Percentiles rank a stretch among this genome's conserved stretches.
These are phyloP conservation scores for Crossaster papposus DNA, from an alignment of 53 echinoderm and acorn worm species.

Conservation along the genomic window DNA sequence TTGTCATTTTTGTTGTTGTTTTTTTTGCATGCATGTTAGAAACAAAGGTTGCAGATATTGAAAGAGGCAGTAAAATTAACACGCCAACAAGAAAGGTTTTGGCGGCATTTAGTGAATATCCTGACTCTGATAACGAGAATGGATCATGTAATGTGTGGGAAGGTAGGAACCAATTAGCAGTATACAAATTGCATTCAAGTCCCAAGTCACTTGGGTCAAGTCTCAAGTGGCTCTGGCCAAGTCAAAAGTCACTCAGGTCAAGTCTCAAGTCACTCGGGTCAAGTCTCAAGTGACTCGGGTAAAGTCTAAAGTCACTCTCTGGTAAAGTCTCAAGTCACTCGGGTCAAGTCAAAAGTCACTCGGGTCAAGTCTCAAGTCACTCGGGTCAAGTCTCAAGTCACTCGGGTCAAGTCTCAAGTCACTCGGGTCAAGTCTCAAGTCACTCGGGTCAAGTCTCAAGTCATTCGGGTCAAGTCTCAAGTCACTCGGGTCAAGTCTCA, in stretches of 20 bases:
- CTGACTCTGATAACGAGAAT: not conserved
- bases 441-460: not conserved
- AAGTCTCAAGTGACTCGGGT: no score
- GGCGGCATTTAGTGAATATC: not conserved
- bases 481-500: no score
- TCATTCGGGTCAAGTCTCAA: not conserved
- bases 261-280: not conserved
- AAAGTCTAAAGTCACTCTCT: no score
- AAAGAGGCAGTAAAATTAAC: not conserved
- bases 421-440: no score
- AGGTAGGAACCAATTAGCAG: not conserved
- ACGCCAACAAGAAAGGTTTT: not conserved
- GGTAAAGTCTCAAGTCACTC: no score
- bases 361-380: not conserved
- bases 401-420: not conserved
- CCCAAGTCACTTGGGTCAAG: no score
- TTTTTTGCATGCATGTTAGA: constrained; percentile 8
- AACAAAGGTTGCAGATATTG: not conserved
- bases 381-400: no score
- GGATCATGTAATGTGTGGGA: not conserved
- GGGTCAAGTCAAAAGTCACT: no score
- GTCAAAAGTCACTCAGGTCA: no score
- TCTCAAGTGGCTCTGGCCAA: no score
- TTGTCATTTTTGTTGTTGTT: not conserved
- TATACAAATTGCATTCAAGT: no score